phyloP scores from a whole-genome alignment of 1,140 invertebrate species.

The Pseudoatta argentina region DNA sequence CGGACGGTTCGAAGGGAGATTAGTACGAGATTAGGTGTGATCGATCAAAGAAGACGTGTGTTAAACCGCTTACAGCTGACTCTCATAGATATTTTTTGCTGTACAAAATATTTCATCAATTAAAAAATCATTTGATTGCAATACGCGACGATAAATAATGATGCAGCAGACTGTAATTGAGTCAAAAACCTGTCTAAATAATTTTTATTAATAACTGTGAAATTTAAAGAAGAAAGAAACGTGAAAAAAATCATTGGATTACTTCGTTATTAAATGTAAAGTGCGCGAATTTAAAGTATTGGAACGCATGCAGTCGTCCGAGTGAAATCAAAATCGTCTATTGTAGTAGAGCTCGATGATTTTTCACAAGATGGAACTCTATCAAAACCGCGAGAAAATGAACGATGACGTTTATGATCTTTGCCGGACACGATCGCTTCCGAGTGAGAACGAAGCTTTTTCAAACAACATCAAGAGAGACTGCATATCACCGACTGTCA shows the following conservation, averaged over 20 bases:
- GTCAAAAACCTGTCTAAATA: neutral
- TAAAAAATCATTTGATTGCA: neutral
- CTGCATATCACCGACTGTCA: slow-evolving; percentile 30
- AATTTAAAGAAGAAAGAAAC: neutral
- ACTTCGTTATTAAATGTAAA: slow-evolving; percentile 9
- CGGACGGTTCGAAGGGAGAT: slow-evolving; percentile 72
- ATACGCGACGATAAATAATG: neutral
- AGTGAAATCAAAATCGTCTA: slow-evolving; percentile 10
- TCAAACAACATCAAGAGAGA: slow-evolving; percentile 36
- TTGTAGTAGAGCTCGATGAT: slow-evolving; percentile 53
- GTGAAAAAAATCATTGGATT: neutral
- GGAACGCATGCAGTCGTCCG: neutral
- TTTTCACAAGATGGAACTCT: slow-evolving; percentile 68
- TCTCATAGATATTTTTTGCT: neutral
- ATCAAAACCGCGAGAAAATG: slow-evolving; percentile 59
- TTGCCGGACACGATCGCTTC: slow-evolving; percentile 35
- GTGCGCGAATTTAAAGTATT: slow-evolving; percentile 16
- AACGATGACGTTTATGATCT: slow-evolving; percentile 66
- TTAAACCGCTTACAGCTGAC: neutral
- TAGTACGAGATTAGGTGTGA: slow-evolving; percentile 67
- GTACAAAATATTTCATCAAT: neutral
- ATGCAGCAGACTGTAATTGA: neutral
- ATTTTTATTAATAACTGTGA: neutral
- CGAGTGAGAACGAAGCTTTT: slow-evolving; percentile 25
- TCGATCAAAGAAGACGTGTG: slow-evolving; percentile 35